These are phyloP conservation scores for Anorthoa munda DNA, from an alignment of 2,888 invertebrate species.

Conservation along the genomic window DNA sequence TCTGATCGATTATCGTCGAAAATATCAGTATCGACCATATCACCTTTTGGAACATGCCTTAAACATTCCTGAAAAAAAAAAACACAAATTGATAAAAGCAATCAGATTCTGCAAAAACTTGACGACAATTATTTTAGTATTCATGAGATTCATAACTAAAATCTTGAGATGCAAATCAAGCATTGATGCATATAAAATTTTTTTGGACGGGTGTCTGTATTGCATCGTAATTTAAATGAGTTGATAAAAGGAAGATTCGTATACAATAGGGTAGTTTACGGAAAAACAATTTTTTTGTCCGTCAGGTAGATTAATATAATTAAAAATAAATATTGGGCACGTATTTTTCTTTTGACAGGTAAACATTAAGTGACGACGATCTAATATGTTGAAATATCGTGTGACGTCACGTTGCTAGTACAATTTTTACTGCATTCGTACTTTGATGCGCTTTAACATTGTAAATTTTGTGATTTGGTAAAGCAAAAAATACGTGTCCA, in stretches of 20 bases:
- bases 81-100: neutral
- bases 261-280: too few relatives aligned
- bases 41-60: conserved; percentile 29
- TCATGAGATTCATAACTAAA: neutral
- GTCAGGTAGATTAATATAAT: too few relatives aligned
- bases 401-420: too few relatives aligned
- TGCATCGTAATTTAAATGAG: conserved; percentile 12
- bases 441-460: too few relatives aligned
- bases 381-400: too few relatives aligned
- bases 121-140: neutral
- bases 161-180: conserved; percentile 17
- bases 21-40: conserved; percentile 28
- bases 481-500: too few relatives aligned
- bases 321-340: too few relatives aligned
- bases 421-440: too few relatives aligned
- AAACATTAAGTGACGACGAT: too few relatives aligned
- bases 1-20: conserved; percentile 29
- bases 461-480: too few relatives aligned
- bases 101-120: neutral
- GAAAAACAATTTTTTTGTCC: too few relatives aligned
- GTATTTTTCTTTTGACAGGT: too few relatives aligned
- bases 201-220: conserved; percentile 13
- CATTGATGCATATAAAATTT: conserved; percentile 21
- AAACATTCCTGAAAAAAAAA: conserved; percentile 22
- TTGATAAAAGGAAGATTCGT: conserved; percentile 7